Conservation (phyloP, 2,113 vertebrate genomes). For the Gymnocephalus cernua region DNA sequence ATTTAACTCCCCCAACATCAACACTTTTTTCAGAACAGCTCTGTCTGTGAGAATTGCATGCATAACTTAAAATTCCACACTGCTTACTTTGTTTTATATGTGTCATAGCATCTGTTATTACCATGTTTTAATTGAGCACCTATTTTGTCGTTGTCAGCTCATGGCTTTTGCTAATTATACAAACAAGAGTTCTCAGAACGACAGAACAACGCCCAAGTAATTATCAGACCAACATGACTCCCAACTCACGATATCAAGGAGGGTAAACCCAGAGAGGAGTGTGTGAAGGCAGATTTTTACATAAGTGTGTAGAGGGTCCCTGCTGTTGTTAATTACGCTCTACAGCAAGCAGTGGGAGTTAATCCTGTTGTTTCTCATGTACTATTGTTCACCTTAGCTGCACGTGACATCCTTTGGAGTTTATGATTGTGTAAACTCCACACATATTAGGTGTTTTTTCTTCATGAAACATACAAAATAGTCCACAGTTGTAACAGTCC, state of each 20-base stretch:
- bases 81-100: slow-evolving; percentile 21
- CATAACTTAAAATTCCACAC: slow-evolving; percentile 14
- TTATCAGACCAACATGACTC: slow-evolving; percentile 50
- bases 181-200: slow-evolving; percentile 25
- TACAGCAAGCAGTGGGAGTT: slow-evolving; percentile 51
- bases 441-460: slow-evolving; percentile 30
- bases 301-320: slow-evolving; percentile 38
- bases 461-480: slow-evolving; percentile 34
- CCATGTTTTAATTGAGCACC: slow-evolving; percentile 32
- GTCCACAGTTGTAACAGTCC: not conserved
- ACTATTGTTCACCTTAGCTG: slow-evolving; percentile 27
- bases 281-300: slow-evolving; percentile 45
- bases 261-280: slow-evolving; percentile 43
- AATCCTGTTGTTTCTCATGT: slow-evolving; percentile 57
- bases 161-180: slow-evolving; percentile 9
- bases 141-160: slow-evolving; percentile 34
- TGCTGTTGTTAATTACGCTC: slow-evolving; percentile 70
- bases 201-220: slow-evolving; percentile 23
- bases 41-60: not conserved
- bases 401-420: slow-evolving; percentile 27
- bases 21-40: not conserved
- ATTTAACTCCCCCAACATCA: not conserved
- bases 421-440: slow-evolving; percentile 3
- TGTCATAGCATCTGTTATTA: slow-evolving; percentile 16
- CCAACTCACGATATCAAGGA: slow-evolving; percentile 28